A percentile compares a stretch with the other conserved stretches of the same genome.
Evolutionary conservation across 35 echinoderm and acorn worm genomes (phyloP).

Genomic region (Lytechinus pictus): DNA sequence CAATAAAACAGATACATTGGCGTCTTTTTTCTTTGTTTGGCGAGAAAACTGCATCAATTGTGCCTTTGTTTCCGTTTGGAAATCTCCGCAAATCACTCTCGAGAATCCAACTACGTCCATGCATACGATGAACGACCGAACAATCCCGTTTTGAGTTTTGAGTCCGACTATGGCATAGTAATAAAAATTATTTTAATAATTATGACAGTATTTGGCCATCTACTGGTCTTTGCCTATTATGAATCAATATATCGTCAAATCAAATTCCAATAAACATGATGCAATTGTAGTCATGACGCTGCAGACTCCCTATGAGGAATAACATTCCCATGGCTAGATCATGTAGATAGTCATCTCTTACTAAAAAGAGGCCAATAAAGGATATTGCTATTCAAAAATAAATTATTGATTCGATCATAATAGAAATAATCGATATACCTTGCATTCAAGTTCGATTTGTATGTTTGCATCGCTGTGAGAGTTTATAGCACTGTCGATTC

Average conservation of each 20-base stretch:
- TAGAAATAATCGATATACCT: background rate
- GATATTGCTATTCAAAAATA: background rate
- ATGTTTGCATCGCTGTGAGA: background rate
- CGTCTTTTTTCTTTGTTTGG: background rate
- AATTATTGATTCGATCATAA: background rate
- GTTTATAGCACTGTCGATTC: too few species aligned
- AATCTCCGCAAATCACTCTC: background rate
- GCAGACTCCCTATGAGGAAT: background rate
- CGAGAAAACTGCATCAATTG: background rate
- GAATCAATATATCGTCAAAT: background rate
- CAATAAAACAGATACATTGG: background rate
- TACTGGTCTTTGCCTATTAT: background rate
- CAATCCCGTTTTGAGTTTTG: too few species aligned
- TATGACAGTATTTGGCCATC: background rate
- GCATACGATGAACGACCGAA: too few species aligned
- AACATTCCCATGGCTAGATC: background rate
- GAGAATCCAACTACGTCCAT: background rate
- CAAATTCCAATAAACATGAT: background rate
- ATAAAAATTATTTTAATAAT: background rate
- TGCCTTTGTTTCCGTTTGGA: background rate
- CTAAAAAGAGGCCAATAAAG: too few species aligned
- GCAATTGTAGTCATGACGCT: background rate
- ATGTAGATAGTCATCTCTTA: too few species aligned
- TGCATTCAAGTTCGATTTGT: background rate
- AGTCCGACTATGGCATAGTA: too few species aligned